Evolutionary conservation across 2,113 vertebrate genomes (phyloP).

Genomic region (Xiphophorus maculatus): DNA sequence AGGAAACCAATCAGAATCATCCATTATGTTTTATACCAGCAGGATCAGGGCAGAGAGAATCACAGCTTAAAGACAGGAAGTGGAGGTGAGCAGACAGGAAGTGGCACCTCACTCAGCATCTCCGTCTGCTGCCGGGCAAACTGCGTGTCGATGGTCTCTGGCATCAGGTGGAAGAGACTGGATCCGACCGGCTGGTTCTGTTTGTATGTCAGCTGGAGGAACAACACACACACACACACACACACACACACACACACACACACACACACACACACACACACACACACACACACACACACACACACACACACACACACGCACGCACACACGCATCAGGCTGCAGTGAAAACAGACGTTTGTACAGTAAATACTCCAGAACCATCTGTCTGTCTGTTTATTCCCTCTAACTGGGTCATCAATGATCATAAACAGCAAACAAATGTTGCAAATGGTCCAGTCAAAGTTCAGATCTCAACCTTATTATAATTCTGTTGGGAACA

Average conservation of each 20-base stretch:
- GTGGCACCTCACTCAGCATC: slow-evolving; percentile 51
- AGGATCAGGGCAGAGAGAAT: not conserved
- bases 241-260: slow-evolving; percentile 10
- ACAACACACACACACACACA: not conserved
- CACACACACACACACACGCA: too few relatives aligned
- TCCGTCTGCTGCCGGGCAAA: slow-evolving; percentile 50
- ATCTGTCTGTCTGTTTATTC: not conserved
- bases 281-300: too few relatives aligned
- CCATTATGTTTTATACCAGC: not conserved
- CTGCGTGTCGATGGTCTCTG: slow-evolving; percentile 53
- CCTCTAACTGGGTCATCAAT: not conserved
- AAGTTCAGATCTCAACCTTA: not conserved
- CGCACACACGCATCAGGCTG: not conserved
- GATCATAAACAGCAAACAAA: not conserved
- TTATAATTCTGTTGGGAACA: not conserved
- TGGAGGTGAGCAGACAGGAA: not conserved
- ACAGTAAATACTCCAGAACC: too few relatives aligned
- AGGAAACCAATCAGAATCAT: not conserved
- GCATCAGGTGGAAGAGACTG: slow-evolving; percentile 62
- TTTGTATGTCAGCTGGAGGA: slow-evolving; percentile 54
- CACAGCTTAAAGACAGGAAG: too few relatives aligned
- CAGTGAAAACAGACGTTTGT: not conserved
- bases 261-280: not conserved
- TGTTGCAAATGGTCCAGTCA: not conserved
- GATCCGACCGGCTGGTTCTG: not conserved